phyloP scores from a whole-genome alignment of 2,113 vertebrate genomes.

The Gnathonemus longibarbis region DNA sequence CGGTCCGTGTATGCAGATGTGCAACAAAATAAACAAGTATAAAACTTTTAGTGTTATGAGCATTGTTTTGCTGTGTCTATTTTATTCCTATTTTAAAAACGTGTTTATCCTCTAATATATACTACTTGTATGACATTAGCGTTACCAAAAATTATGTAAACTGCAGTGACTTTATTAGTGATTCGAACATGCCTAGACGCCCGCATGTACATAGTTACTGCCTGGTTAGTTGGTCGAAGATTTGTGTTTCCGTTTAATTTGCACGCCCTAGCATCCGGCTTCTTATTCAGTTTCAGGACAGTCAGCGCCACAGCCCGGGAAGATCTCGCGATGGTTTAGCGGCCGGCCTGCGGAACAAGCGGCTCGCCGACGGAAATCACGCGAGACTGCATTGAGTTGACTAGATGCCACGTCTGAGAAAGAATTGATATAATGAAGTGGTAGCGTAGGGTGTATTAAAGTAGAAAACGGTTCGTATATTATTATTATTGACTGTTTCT shows the following conservation, averaged over 20 bases:
- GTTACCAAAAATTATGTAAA: neutral
- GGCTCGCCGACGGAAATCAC: constrained; percentile 9
- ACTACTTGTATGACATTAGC: neutral
- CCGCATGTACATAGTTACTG: neutral
- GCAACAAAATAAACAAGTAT: neutral
- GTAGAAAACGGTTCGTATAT: neutral
- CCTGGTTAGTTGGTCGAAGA: neutral
- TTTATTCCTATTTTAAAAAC: neutral
- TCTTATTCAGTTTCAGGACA: neutral
- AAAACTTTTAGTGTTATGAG: neutral
- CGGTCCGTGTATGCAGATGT: neutral
- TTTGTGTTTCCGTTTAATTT: neutral
- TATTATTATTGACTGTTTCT: neutral
- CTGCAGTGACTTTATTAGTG: neutral
- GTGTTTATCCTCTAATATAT: neutral
- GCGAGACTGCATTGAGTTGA: constrained; percentile 46
- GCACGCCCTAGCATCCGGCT: neutral
- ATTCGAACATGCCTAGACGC: neutral
- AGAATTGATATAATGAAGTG: constrained; percentile 15
- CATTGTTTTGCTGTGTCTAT: neutral
- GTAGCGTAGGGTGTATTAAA: neutral
- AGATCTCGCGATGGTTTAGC: constrained; percentile 17
- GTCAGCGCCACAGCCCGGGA: neutral
- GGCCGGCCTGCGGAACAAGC: neutral
- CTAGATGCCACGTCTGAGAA: constrained; percentile 54